A percentile compares a stretch with the other conserved stretches of the same genome.
Conservation (phyloP, 2,113 vertebrate species). For the Regulus satrapa region DNA sequence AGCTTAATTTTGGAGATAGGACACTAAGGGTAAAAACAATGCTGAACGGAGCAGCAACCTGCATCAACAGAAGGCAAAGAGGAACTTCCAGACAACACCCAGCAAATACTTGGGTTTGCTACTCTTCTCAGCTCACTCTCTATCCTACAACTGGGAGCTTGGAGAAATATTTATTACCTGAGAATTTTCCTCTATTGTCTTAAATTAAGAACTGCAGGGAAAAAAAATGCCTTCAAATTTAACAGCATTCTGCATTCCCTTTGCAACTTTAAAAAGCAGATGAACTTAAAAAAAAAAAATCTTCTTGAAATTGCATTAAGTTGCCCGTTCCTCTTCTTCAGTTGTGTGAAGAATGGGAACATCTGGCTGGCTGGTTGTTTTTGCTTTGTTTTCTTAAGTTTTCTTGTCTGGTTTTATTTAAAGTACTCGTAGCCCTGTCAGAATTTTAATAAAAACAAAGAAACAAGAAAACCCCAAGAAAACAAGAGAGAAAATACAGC, state of each 20-base stretch:
- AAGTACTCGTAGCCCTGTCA: not conserved
- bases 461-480: not conserved
- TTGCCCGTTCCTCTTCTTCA: not conserved
- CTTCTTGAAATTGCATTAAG: not conserved
- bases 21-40: not conserved
- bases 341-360: not conserved
- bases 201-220: not conserved
- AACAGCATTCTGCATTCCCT: not conserved
- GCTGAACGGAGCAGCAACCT: not conserved
- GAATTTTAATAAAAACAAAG: not conserved
- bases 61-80: not conserved
- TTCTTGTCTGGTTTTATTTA: not conserved
- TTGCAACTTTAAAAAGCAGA: not conserved
- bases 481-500: not conserved
- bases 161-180: not conserved
- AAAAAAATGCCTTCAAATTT: not conserved
- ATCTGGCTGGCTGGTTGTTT: not conserved
- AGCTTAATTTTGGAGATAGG: not conserved
- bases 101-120: not conserved
- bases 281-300: not conserved
- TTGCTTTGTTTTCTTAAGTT: not conserved
- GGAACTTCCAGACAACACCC: not conserved
- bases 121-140: not conserved
- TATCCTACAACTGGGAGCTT: not conserved
- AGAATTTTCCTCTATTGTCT: not conserved